Percentiles rank a stretch among this genome's conserved stretches.
phyloP scores from a whole-genome alignment of 2,113 vertebrate genomes.

The Mystacornis crossleyi region DNA sequence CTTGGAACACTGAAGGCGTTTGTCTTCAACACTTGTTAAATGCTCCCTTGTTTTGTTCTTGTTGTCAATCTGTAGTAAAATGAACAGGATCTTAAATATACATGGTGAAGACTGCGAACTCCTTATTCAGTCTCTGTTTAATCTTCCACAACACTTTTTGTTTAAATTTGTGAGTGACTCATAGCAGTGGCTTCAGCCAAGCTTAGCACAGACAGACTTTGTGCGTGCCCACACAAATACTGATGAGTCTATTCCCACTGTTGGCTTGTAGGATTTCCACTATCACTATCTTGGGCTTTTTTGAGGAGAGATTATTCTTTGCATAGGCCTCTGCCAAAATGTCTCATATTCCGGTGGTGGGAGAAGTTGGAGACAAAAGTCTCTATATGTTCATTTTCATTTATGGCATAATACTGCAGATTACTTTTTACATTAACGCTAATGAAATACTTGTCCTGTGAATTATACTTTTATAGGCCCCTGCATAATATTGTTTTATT shows the following conservation, averaged over 20 bases:
- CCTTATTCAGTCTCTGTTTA: constrained; percentile 41
- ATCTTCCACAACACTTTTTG: constrained; percentile 19
- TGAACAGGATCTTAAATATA: constrained; percentile 8
- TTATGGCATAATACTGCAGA: neutral
- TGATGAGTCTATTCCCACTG: constrained; percentile 28
- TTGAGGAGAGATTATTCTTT: neutral
- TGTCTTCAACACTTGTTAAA: neutral
- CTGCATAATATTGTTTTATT: neutral
- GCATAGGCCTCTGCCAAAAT: neutral
- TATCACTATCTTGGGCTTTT: neutral
- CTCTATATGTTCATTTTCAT: neutral
- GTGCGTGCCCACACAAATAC: neutral
- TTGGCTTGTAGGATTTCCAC: constrained; percentile 15
- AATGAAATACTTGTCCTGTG: neutral
- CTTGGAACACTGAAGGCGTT: neutral
- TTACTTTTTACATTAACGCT: constrained; percentile 15
- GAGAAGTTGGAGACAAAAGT: neutral
- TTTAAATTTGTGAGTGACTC: constrained; percentile 45
- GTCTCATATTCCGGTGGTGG: neutral
- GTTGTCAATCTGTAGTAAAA: constrained; percentile 24
- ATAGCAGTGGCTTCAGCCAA: constrained; percentile 34
- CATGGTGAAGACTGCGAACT: neutral
- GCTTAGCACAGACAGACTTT: constrained; percentile 39
- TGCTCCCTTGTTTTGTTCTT: neutral
- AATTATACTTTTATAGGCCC: neutral